These are phyloP conservation scores for Hybos culiciformis DNA, from an alignment of 2,888 invertebrate genomes.

Conservation along the genomic window DNA sequence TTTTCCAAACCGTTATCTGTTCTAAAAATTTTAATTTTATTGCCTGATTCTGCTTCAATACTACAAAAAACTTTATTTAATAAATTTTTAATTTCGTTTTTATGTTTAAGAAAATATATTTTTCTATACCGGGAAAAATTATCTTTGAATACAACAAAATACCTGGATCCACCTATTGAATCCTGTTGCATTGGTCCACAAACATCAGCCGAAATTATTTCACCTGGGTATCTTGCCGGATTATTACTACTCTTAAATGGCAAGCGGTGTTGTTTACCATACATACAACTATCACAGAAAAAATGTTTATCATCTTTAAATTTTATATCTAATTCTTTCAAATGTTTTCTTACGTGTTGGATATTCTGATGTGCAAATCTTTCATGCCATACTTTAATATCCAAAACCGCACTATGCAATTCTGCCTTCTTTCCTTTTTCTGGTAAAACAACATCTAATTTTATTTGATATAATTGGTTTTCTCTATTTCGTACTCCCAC, in stretches of 20 bases:
- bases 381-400: background rate
- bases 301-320: background rate
- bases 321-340: background rate
- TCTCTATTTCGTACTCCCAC: background rate
- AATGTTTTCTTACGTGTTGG: background rate
- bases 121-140: background rate
- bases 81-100: background rate
- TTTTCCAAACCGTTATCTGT: slow-evolving; percentile 3
- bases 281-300: background rate
- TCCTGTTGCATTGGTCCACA: background rate
- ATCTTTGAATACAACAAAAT: background rate
- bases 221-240: background rate
- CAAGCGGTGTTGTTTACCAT: background rate
- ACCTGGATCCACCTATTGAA: background rate
- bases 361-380: background rate
- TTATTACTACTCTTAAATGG: background rate
- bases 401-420: background rate
- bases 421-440: background rate
- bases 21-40: background rate
- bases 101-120: background rate
- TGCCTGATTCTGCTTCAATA: background rate
- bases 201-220: background rate
- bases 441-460: background rate
- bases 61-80: background rate
- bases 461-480: background rate